Percentiles rank a stretch among this genome's conserved stretches.
Conservation (phyloP, 2,888 invertebrate species). For the Mythimna lalbum region DNA sequence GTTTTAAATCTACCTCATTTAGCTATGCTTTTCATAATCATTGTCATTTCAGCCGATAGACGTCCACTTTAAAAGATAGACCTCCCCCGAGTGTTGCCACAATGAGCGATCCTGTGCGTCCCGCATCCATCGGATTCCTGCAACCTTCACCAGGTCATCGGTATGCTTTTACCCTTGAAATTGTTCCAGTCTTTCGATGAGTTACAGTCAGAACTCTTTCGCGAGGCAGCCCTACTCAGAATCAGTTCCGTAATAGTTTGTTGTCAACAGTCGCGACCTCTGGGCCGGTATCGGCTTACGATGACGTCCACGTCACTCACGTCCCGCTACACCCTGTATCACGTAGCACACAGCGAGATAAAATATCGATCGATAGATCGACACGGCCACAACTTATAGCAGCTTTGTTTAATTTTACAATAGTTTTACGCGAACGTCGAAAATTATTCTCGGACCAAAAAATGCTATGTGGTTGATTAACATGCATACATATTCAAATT, state of each 20-base stretch:
- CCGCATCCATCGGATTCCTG: too few relatives aligned
- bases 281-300: conserved; percentile 53
- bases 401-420: conserved; percentile 1
- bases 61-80: too few relatives aligned
- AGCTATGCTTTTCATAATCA: not conserved
- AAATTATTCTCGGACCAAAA: not conserved
- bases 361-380: conserved; percentile 2
- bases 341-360: not conserved
- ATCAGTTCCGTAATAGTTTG: conserved; percentile 48
- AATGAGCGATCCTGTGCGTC: too few relatives aligned
- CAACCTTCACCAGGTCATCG: too few relatives aligned
- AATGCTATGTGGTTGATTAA: not conserved
- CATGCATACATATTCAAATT: not conserved
- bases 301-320: conserved; percentile 44
- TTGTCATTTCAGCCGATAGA: too few relatives aligned
- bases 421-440: not conserved
- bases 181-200: too few relatives aligned
- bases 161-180: too few relatives aligned
- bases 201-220: not conserved
- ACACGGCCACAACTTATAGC: conserved; percentile 1
- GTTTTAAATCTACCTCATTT: conserved; percentile 1
- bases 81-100: too few relatives aligned
- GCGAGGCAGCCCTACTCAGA: conserved; percentile 42
- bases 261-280: conserved; percentile 60
- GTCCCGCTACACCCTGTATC: conserved; percentile 27